These are phyloP conservation scores for Clepsis dumicolana DNA, from an alignment of 2,888 invertebrate genomes.

Conservation along the genomic window DNA sequence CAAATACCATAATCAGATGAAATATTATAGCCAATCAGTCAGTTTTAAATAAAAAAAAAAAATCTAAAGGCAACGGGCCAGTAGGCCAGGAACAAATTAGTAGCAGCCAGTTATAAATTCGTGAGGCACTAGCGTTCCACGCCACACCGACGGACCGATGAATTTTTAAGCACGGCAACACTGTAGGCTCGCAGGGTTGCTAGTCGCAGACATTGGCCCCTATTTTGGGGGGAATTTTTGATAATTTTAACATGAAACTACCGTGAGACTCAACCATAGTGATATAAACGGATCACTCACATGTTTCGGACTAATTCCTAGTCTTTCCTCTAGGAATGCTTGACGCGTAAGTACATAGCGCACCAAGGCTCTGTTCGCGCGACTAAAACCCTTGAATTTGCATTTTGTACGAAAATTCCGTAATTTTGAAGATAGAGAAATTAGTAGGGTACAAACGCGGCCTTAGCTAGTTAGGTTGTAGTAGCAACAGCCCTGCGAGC, in stretches of 20 bases:
- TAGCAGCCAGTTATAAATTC: conserved; percentile 9
- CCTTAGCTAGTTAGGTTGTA: background rate
- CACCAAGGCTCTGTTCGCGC: too few species aligned
- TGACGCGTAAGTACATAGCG: too few species aligned
- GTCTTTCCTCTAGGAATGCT: too few species aligned
- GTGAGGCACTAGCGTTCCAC: conserved; percentile 3
- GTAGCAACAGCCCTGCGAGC: background rate
- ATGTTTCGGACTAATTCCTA: too few species aligned
- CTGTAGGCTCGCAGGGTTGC: conserved; percentile 52
- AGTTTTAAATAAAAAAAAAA: background rate
- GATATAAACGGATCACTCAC: too few species aligned
- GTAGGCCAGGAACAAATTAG: background rate
- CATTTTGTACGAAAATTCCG: too few species aligned
- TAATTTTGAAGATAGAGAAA: background rate
- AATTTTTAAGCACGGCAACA: conserved; percentile 64
- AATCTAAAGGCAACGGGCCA: background rate
- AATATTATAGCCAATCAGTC: background rate
- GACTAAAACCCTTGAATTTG: too few species aligned
- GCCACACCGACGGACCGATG: conserved; percentile 46
- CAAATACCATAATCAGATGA: too few species aligned
- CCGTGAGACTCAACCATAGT: background rate
- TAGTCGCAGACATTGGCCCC: conserved; percentile 3
- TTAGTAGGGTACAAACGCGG: background rate
- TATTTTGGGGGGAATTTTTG: background rate
- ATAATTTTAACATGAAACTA: background rate